phyloP scores from a whole-genome alignment of 2,888 invertebrate species.

The Blera fallax region DNA sequence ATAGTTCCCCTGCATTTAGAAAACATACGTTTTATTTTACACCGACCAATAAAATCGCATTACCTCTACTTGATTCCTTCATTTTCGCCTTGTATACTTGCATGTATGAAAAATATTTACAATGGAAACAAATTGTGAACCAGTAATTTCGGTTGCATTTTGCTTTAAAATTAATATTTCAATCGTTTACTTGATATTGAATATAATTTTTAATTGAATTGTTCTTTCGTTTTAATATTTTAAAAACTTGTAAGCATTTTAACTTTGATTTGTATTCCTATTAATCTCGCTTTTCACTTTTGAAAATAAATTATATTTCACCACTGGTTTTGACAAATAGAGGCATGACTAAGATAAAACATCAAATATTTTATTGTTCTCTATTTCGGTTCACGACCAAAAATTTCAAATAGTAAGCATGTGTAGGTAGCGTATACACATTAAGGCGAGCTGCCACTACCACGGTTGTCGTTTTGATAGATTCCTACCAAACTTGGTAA shows the following conservation, averaged over 20 bases:
- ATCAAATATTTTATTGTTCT: too few species aligned
- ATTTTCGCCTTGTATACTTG: background rate
- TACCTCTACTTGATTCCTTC: background rate
- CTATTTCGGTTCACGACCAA: too few species aligned
- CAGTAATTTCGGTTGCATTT: background rate
- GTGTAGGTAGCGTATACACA: too few species aligned
- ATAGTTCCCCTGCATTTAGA: background rate
- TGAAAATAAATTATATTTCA: too few species aligned
- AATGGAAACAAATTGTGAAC: background rate
- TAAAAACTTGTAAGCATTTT: slow-evolving; percentile 1
- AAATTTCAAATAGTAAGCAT: too few species aligned
- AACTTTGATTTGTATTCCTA: background rate
- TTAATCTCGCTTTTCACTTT: background rate
- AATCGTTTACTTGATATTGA: background rate
- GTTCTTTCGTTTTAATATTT: background rate
- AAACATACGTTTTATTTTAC: background rate
- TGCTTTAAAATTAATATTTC: background rate
- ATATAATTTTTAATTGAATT: background rate
- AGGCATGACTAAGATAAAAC: too few species aligned
- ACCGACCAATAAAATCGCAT: background rate
- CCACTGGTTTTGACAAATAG: too few species aligned
- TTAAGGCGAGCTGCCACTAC: too few species aligned
- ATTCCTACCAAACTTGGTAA: too few species aligned
- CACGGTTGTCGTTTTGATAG: too few species aligned
- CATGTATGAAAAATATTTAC: background rate